Evolutionary conservation across 2,113 vertebrate species (phyloP).

Genomic region (Dicentrarchus labrax): DNA sequence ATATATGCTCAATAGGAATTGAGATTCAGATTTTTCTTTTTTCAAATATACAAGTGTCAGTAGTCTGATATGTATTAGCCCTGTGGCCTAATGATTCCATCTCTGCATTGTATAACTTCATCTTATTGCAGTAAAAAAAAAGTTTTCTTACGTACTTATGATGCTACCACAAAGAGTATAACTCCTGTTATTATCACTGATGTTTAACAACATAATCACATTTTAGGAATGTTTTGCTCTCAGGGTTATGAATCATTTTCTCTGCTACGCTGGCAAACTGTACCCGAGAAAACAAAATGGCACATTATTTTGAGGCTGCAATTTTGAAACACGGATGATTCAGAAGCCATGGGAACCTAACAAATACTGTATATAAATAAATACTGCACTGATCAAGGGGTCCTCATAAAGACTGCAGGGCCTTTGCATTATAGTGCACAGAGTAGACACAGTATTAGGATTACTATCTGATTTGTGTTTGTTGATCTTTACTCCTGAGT

Average conservation of each 20-base stretch:
- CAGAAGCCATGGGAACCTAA: not conserved
- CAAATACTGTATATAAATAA: too few species aligned
- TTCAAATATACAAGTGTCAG: conserved; percentile 22
- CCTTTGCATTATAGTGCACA: not conserved
- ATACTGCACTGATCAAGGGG: too few species aligned
- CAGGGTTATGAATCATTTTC: conserved; percentile 5
- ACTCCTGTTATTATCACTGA: not conserved
- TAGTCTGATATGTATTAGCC: conserved; percentile 9
- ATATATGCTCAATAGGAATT: conserved; percentile 15
- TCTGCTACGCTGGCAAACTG: not conserved
- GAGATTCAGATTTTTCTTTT: conserved; percentile 21
- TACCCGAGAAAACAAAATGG: conserved; percentile 4
- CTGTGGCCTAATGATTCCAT: conserved; percentile 11
- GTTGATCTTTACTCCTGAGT: conserved; percentile 23
- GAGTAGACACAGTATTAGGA: not conserved
- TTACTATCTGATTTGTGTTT: conserved; percentile 16
- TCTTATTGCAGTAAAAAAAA: not conserved
- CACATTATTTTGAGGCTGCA: not conserved
- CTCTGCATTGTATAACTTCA: not conserved
- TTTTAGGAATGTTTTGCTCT: not conserved
- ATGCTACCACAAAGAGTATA: not conserved
- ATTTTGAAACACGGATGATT: conserved; percentile 18
- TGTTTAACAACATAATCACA: conserved; percentile 2
- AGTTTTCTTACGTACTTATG: not conserved
- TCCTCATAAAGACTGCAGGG: too few species aligned